phyloP scores from a whole-genome alignment of 1,140 invertebrate species.

The Ips typographus region DNA sequence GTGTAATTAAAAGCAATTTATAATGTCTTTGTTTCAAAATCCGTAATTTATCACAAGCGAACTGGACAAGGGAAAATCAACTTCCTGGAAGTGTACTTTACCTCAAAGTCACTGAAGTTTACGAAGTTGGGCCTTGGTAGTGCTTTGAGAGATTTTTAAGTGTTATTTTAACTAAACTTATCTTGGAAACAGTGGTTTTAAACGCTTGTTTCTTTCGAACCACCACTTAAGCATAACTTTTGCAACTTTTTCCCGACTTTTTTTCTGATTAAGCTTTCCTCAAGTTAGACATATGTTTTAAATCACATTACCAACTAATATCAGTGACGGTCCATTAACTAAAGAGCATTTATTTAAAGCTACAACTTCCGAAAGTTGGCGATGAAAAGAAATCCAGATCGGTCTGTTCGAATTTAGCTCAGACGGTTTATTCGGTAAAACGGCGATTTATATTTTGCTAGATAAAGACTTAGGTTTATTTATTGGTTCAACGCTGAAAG shows the following conservation, averaged over 20 bases:
- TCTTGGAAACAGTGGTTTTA: no score
- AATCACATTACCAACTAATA: constrained; percentile 25
- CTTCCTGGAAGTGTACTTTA: constrained; percentile 19
- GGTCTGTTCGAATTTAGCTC: constrained; percentile 24
- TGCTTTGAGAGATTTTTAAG: constrained; percentile 20
- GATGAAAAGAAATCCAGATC: constrained; percentile 16
- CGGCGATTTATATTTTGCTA: constrained; percentile 24
- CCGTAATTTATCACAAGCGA: constrained; percentile 25
- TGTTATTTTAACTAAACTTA: not conserved
- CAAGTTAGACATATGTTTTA: constrained; percentile 29
- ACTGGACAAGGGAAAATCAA: constrained; percentile 28
- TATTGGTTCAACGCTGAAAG: constrained; percentile 18
- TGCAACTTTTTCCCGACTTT: not conserved
- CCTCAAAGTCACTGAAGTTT: constrained; percentile 25
- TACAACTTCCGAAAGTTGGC: constrained; percentile 21
- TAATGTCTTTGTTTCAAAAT: constrained; percentile 27
- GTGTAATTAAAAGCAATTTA: constrained; percentile 26
- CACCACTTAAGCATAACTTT: no score
- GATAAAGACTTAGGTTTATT: constrained; percentile 26
- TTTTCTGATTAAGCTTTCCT: not conserved
- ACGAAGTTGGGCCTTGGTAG: constrained; percentile 23
- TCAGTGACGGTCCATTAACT: constrained; percentile 27
- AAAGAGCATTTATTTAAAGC: constrained; percentile 29
- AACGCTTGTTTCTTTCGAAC: no score
- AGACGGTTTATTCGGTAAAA: constrained; percentile 8